Conservation (phyloP, 2,113 vertebrate genomes). For the Patagioenas fasciata region DNA sequence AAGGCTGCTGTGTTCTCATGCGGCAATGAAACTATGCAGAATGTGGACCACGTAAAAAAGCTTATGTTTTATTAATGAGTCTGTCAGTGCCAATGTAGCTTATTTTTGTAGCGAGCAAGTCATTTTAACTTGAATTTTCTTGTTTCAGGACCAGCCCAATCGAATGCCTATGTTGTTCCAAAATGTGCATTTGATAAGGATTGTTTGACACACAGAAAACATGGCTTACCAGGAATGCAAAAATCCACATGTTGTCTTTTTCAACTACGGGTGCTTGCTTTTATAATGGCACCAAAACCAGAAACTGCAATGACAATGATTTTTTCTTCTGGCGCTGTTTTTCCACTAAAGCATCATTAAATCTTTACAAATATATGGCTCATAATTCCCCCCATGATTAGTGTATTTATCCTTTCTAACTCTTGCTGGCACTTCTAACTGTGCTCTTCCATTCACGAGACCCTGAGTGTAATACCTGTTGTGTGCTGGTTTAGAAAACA, state of each 20-base stretch:
- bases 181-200: not conserved
- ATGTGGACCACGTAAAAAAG: not conserved
- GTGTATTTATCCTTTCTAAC: not conserved
- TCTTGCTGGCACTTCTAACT: not conserved
- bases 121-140: not conserved
- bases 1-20: not conserved
- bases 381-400: not conserved
- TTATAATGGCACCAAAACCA: not conserved
- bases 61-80: not conserved
- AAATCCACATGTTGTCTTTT: not conserved
- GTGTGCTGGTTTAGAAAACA: not conserved
- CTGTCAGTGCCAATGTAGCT: not conserved
- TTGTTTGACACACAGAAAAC: not conserved
- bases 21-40: not conserved
- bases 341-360: not conserved
- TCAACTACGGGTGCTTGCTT: not conserved
- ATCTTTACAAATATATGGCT: not conserved
- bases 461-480: not conserved
- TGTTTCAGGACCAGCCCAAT: not conserved
- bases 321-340: not conserved
- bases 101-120: not conserved
- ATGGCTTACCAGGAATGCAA: not conserved
- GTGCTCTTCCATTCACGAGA: not conserved
- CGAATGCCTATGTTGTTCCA: not conserved
- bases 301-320: fast-evolving